A percentile compares a stretch with the other conserved stretches of the same genome.
Conservation (phyloP, 2,888 invertebrate genomes). For the Scaeva pyrastri region DNA sequence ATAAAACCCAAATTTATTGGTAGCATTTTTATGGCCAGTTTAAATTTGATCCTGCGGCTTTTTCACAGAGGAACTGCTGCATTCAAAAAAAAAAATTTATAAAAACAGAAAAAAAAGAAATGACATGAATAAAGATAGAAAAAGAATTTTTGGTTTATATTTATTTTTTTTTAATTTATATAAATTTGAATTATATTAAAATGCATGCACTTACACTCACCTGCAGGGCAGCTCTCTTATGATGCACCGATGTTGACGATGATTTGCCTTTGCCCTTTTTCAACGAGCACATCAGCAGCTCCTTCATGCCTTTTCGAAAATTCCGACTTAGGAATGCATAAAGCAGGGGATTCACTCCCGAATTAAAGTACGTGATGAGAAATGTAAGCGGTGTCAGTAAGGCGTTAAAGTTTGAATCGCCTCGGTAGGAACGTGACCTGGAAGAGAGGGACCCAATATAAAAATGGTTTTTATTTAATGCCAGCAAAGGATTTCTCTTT, state of each 20-base stretch:
- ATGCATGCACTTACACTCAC: conserved; percentile 78
- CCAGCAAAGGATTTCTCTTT: neutral
- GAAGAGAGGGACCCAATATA: conserved; percentile 17
- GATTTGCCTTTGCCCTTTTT: conserved; percentile 83
- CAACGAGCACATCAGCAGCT: conserved; percentile 88
- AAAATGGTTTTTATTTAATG: neutral
- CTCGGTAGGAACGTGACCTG: conserved; percentile 87
- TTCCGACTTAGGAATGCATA: conserved; percentile 94
- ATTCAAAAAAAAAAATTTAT: conserved; percentile 24
- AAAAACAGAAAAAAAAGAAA: conserved; percentile 3
- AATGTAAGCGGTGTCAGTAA: conserved; percentile 93
- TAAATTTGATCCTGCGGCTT: conserved; percentile 35
- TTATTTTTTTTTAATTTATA: neutral
- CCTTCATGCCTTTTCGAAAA: conserved; percentile 93
- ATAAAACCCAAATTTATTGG: no score
- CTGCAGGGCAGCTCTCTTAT: conserved; percentile 82
- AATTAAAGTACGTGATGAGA: conserved; percentile 94
- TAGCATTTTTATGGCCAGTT: neutral
- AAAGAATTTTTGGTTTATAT: neutral
- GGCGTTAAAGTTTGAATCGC: conserved; percentile 90
- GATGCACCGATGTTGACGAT: conserved; percentile 83
- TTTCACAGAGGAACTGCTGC: conserved; percentile 8
- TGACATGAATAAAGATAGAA: neutral
- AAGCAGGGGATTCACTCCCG: conserved; percentile 94
- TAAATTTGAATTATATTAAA: conserved; percentile 21